phyloP scores from a whole-genome alignment of 37 sponge, comb jelly and placozoan genomes.

The Cladorhizidae sp. region DNA sequence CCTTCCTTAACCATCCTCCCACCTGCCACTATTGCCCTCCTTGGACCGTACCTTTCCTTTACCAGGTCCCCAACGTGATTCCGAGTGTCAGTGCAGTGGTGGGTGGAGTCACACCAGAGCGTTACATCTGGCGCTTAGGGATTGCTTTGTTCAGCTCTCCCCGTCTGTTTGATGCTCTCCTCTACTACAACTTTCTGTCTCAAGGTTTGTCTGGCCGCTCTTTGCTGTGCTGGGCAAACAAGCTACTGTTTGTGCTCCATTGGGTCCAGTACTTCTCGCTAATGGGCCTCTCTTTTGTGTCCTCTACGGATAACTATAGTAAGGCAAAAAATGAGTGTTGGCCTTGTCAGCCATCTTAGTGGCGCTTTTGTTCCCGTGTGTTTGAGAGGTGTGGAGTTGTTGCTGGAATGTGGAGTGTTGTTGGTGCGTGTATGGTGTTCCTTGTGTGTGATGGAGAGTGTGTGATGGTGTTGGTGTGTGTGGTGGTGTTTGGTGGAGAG shows the following conservation, averaged over 20 bases:
- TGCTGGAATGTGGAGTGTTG: not conserved
- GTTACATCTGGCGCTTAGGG: conserved; percentile 58
- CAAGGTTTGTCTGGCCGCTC: not conserved
- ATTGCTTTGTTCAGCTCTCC: conserved; percentile 57
- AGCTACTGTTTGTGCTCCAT: conserved; percentile 17
- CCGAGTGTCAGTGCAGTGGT: conserved; percentile 72
- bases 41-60: too few relatives aligned
- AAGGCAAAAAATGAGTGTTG: conserved; percentile 6
- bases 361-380: too few relatives aligned
- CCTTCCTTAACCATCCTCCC: too few relatives aligned
- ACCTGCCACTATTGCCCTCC: too few relatives aligned
- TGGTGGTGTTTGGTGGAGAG: not conserved
- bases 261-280: conserved; percentile 41
- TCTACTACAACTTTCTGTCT: conserved; percentile 46
- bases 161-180: conserved; percentile 28
- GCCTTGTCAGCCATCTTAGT: too few relatives aligned
- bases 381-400: too few relatives aligned
- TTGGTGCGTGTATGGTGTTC: not conserved
- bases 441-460: not conserved
- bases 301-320: conserved; percentile 60
- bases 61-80: conserved; percentile 69
- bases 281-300: conserved; percentile 39
- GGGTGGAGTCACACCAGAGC: conserved; percentile 64
- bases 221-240: conserved; percentile 33
- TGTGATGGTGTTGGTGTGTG: not conserved